Evolutionary conservation across 2,888 invertebrate genomes (phyloP).

Genomic region (Fabriciana adippe): DNA sequence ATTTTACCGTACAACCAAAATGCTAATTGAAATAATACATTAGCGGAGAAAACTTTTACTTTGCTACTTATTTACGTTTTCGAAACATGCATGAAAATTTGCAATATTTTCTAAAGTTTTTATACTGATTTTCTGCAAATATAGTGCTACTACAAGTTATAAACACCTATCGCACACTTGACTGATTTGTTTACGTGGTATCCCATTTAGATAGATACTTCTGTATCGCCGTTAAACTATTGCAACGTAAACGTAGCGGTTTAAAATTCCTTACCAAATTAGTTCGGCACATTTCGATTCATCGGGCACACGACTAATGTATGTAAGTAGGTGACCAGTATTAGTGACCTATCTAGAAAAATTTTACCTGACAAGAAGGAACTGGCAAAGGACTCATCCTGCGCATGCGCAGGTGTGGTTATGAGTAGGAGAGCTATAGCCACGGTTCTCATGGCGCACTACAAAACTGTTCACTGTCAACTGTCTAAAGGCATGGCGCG

Average conservation of each 20-base stretch:
- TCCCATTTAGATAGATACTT: neutral
- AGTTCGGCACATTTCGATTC: constrained; percentile 39
- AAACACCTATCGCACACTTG: constrained; percentile 10
- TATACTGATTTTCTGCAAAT: neutral
- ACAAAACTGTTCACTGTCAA: constrained; percentile 48
- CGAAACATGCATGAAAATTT: neutral
- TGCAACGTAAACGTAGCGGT: constrained; percentile 29
- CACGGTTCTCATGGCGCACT: constrained; percentile 58
- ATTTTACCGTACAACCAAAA: constrained; percentile 20
- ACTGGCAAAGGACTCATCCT: constrained; percentile 91
- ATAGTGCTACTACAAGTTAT: neutral
- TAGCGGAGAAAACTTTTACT: constrained; percentile 12
- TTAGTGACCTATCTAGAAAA: constrained; percentile 31
- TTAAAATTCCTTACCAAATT: constrained; percentile 40
- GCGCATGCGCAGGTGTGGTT: constrained; percentile 56
- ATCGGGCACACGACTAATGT: constrained; percentile 34
- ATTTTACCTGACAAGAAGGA: constrained; percentile 89
- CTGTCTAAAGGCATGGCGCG: constrained; percentile 59
- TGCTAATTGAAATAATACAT: constrained; percentile 21
- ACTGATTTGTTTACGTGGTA: constrained; percentile 11
- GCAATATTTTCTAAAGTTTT: neutral
- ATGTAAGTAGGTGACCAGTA: constrained; percentile 34
- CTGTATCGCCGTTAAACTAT: constrained; percentile 27
- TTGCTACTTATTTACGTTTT: neutral
- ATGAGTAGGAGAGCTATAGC: constrained; percentile 52